Base-by-base conservation (phyloP, 2,797 vertebrate genomes). In the Artibeus jamaicensis region DNA sequence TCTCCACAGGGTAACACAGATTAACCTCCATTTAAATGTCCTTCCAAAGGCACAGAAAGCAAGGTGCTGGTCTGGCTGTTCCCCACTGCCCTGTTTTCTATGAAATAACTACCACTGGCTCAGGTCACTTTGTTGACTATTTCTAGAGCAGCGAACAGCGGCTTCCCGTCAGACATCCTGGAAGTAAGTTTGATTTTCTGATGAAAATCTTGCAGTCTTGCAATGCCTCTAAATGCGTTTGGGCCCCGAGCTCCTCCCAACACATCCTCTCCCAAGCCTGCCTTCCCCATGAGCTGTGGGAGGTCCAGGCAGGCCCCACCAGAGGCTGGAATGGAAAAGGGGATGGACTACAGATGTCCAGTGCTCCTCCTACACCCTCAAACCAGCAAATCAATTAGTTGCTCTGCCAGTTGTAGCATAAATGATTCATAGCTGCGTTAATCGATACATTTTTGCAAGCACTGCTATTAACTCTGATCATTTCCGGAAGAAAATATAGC, bases 381-480 rank as follows among this genome's bases (percentile, higher is more conserved):
- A 86, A 50, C 53, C 83, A 55, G 9, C 24, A 91, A 68, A 93
- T 91, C 77, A 74, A 15, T 62, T 89, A 48, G 12, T 0, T 91
- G 26, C 19, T 26, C 57, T 87, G 39, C 37, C 83, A 34, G 85
- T 71, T 85, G n/a, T 15, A 29, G 6, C 81, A 98, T 29, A 3
- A 96, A 93, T 82, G 94, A 93, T 96, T 97, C 65, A 96, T 37
- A 73, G 37, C 9, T 83, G 39, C 74, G 78, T 88, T 76, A 77
- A 94, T 48, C 67, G 46, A 12, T 94, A 93, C 16, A 29, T 73
- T 89, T 91, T 86, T 93, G 1, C 46, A 90, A 34, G 92, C 10
- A 11, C 59, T 90, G 81, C 57, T 62, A 91, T 67, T 93, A 76
- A 79, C 62, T 68, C 74, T 46, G 26, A 76, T 82, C 9, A 57